These are phyloP conservation scores for Pristis pectinata DNA, from an alignment of 2,797 vertebrate genomes.

Conservation along the genomic window DNA sequence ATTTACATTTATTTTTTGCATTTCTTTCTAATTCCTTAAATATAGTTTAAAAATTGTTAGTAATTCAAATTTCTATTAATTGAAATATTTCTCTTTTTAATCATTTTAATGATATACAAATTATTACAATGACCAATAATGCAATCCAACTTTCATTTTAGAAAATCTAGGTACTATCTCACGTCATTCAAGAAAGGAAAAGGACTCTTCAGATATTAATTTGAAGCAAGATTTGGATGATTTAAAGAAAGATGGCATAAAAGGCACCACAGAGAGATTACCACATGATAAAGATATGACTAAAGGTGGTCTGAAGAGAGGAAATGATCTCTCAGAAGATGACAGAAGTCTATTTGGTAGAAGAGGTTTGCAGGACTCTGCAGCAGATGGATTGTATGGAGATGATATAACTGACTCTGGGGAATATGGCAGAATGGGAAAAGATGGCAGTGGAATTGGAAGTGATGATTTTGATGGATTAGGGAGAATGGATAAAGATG, in stretches of 20 bases:
- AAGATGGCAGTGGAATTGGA: neutral
- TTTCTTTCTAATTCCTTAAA: neutral
- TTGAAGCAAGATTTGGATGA: neutral
- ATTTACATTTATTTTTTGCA: neutral
- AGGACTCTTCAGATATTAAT: neutral
- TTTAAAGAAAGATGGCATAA: neutral
- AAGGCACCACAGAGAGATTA: neutral
- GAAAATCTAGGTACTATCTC: neutral
- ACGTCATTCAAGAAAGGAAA: neutral
- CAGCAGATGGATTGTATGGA: neutral
- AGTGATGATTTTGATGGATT: slow-evolving; percentile 8
- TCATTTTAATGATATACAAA: neutral
- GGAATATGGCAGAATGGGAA: neutral
- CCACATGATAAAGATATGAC: neutral
- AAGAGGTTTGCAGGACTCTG: neutral
- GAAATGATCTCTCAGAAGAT: neutral
- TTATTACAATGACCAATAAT: neutral
- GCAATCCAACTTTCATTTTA: neutral
- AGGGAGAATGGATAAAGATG: neutral
- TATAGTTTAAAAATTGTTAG: neutral
- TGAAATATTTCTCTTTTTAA: neutral
- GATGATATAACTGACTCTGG: neutral
- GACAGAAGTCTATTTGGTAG: neutral
- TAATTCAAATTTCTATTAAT: neutral
- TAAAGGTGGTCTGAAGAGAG: neutral